Conservation (phyloP, 2,888 invertebrate genomes). For the Leptura quadrifasciata region DNA sequence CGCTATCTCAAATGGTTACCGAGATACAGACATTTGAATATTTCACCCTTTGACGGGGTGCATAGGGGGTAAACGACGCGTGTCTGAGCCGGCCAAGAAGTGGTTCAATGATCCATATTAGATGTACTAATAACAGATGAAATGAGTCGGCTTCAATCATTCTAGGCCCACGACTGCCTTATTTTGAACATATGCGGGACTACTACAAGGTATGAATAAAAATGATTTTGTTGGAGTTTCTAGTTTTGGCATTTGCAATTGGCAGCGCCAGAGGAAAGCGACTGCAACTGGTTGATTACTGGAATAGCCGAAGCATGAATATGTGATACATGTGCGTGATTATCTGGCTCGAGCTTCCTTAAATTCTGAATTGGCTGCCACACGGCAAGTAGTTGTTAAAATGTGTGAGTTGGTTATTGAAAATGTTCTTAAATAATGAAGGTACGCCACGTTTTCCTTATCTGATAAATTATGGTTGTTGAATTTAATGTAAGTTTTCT, state of each 20-base stretch:
- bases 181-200: too few relatives aligned
- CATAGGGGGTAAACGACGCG: too few relatives aligned
- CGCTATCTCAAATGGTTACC: too few relatives aligned
- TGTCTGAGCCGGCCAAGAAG: too few relatives aligned
- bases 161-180: too few relatives aligned
- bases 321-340: constrained; percentile 12
- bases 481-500: background rate
- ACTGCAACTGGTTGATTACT: background rate
- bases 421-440: constrained; percentile 15
- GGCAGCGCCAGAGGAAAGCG: background rate
- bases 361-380: background rate
- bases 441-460: background rate
- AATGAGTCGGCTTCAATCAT: too few relatives aligned
- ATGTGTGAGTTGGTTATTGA: background rate
- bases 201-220: too few relatives aligned
- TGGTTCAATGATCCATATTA: too few relatives aligned
- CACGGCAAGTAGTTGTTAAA: background rate
- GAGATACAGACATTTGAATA: too few relatives aligned
- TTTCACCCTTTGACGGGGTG: too few relatives aligned
- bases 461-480: background rate
- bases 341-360: background rate
- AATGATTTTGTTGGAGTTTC: too few relatives aligned
- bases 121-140: too few relatives aligned
- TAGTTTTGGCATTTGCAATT: background rate
- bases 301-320: background rate